These are phyloP conservation scores for Synanthedon formicaeformis DNA, from an alignment of 2,888 invertebrate genomes.

Conservation along the genomic window DNA sequence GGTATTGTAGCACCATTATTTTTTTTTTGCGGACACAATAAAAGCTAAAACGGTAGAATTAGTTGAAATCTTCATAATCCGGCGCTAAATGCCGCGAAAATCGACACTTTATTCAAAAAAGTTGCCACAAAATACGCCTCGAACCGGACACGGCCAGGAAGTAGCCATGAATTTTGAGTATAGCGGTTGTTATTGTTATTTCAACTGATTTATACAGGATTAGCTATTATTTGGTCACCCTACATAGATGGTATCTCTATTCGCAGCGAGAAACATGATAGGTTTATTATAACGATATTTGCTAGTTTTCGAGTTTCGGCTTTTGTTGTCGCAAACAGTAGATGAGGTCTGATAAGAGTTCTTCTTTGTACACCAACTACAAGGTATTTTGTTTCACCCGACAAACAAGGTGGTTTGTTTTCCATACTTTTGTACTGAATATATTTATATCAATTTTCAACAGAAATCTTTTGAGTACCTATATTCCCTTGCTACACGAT, in stretches of 20 bases:
- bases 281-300: slow-evolving; percentile 65
- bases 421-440: slow-evolving; percentile 13
- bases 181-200: slow-evolving; percentile 6
- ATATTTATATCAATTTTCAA: too few relatives aligned
- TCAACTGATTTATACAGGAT: slow-evolving; percentile 27
- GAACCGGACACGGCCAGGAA: slow-evolving; percentile 12
- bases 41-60: too few relatives aligned
- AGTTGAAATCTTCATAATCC: background rate
- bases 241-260: slow-evolving; percentile 37
- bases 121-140: slow-evolving; percentile 5
- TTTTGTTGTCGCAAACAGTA: slow-evolving; percentile 30
- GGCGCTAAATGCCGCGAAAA: slow-evolving; percentile 2
- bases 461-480: too few relatives aligned
- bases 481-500: too few relatives aligned
- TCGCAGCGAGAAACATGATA: slow-evolving; percentile 47
- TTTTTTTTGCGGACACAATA: too few relatives aligned
- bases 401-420: slow-evolving; percentile 34
- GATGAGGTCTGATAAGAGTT: slow-evolving; percentile 21
- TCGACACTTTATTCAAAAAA: slow-evolving; percentile 1
- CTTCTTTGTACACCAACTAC: slow-evolving; percentile 22
- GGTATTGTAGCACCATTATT: too few relatives aligned
- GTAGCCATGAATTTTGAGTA: slow-evolving; percentile 23
- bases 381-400: slow-evolving; percentile 34
- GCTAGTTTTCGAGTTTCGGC: slow-evolving; percentile 35
- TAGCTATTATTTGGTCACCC: slow-evolving; percentile 56